phyloP scores from a whole-genome alignment of 2,888 invertebrate species.

The Rhamnusium bicolor region DNA sequence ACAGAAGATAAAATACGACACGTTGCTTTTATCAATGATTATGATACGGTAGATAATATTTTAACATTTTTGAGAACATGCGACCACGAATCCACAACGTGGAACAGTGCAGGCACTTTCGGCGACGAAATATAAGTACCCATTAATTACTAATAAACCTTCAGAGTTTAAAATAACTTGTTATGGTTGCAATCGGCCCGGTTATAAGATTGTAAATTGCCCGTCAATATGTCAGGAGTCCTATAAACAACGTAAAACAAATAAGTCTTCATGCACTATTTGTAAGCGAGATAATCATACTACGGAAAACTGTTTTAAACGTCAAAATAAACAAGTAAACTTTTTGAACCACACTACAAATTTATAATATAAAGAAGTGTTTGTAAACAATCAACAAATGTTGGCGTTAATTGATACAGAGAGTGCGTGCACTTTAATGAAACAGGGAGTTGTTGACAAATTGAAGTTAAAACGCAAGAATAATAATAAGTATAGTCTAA shows the following conservation, averaged over 20 bases:
- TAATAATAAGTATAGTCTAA: no score
- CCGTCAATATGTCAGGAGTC: neutral
- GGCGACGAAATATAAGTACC: neutral
- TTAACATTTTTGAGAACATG: neutral
- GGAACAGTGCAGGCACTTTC: neutral
- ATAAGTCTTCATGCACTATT: neutral
- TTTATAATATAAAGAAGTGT: neutral
- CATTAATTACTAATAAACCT: neutral
- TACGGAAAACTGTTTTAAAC: neutral
- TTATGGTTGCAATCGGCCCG: neutral
- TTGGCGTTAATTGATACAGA: no score
- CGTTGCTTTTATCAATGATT: neutral
- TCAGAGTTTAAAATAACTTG: neutral
- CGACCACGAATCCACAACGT: neutral
- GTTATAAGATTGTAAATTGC: neutral
- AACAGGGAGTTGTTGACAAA: no score
- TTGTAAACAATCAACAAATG: no score
- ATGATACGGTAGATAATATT: neutral
- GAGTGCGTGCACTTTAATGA: no score
- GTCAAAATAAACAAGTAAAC: neutral
- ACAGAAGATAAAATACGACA: neutral
- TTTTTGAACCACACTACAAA: neutral
- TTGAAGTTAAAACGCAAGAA: no score
- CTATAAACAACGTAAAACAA: neutral
- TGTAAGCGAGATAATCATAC: neutral